These are phyloP conservation scores for Andrena bicolor DNA, from an alignment of 2,888 invertebrate species.

Conservation along the genomic window DNA sequence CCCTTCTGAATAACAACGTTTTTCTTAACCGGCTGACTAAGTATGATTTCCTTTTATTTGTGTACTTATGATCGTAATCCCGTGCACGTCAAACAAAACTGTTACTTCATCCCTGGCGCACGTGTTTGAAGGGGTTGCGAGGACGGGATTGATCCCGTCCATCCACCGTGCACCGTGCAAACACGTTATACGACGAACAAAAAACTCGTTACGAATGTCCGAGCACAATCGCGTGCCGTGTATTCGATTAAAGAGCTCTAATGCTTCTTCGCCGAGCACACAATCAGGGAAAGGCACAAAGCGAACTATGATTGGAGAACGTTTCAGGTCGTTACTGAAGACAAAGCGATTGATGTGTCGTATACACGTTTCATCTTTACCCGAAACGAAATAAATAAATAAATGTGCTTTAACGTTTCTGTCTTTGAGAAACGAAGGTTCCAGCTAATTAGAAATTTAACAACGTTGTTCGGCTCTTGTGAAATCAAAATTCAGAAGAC, in stretches of 20 bases:
- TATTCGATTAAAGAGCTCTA: slow-evolving; percentile 44
- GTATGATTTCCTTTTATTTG: background rate
- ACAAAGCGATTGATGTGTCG: background rate
- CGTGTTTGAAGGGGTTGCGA: slow-evolving; percentile 33
- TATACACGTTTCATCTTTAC: background rate
- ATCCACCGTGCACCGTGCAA: slow-evolving; percentile 17
- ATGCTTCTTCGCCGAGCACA: slow-evolving; percentile 29
- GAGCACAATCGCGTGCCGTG: slow-evolving; percentile 24
- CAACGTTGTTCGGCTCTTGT: no score
- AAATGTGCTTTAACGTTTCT: background rate
- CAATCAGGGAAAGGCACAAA: slow-evolving; percentile 27
- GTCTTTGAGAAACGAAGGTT: background rate
- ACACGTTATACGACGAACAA: slow-evolving; percentile 36
- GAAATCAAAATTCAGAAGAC: no score
- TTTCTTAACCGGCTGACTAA: background rate
- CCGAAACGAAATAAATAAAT: background rate
- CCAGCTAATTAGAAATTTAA: no score
- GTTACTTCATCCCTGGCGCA: slow-evolving; percentile 8
- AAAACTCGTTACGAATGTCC: slow-evolving; percentile 48
- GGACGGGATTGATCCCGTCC: slow-evolving; percentile 21
- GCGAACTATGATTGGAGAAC: slow-evolving; percentile 22
- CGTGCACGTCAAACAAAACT: slow-evolving; percentile 18
- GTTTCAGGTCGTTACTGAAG: slow-evolving; percentile 11
- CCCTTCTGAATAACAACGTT: background rate
- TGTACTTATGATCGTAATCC: slow-evolving; percentile 7